Evolutionary conservation across 2,113 vertebrate genomes (phyloP).

Genomic region (Gymnobelideus leadbeateri): DNA sequence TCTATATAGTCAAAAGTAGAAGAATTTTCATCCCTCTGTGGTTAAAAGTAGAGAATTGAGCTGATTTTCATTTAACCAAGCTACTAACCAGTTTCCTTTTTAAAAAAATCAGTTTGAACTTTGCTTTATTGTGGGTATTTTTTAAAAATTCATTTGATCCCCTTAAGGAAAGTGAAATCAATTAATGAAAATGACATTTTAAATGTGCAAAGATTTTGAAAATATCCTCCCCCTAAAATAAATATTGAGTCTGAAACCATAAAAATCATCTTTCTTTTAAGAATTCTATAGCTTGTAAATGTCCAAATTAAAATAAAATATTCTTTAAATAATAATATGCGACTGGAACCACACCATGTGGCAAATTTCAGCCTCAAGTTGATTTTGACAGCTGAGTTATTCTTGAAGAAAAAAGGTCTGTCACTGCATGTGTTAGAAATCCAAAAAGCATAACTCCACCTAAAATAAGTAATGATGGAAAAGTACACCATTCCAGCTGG

Average conservation of each 20-base stretch:
- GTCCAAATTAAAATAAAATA: conserved; percentile 70
- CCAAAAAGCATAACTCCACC: conserved; percentile 77
- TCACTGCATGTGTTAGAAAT: conserved; percentile 81
- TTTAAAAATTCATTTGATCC: conserved; percentile 33
- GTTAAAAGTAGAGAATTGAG: conserved; percentile 74
- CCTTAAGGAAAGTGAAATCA: conserved; percentile 58
- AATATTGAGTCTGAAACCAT: conserved; percentile 41
- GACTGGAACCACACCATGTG: conserved; percentile 80
- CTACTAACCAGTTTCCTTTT: conserved; percentile 60
- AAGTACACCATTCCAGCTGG: conserved; percentile 68
- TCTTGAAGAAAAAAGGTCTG: conserved; percentile 82
- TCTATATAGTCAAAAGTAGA: conserved; percentile 63
- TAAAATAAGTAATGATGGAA: conserved; percentile 69
- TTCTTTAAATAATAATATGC: conserved; percentile 78
- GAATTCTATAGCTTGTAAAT: conserved; percentile 52
- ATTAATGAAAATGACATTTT: conserved; percentile 65
- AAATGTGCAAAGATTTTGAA: conserved; percentile 53
- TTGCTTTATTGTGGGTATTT: conserved; percentile 71
- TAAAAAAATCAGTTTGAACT: conserved; percentile 62
- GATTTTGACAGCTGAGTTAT: conserved; percentile 83
- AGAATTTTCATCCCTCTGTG: conserved; percentile 64
- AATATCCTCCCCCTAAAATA: conserved; percentile 29
- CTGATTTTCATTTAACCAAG: conserved; percentile 57
- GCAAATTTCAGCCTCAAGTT: conserved; percentile 81
- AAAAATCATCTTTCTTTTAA: conserved; percentile 28